Conservation (phyloP, 2,113 vertebrate genomes). For the Tonatia bakeri region DNA sequence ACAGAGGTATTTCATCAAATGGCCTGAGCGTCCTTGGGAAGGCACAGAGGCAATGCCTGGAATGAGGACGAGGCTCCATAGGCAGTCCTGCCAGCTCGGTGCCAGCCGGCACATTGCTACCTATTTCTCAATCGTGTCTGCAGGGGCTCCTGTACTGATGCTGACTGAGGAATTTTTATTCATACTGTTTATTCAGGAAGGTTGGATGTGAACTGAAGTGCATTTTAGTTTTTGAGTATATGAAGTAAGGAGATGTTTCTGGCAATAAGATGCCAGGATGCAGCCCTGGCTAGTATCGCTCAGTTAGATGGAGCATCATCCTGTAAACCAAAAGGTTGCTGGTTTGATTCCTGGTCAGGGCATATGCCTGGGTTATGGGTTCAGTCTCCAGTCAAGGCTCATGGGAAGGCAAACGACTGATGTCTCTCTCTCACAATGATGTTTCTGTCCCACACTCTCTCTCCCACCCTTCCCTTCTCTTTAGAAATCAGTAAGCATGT, state of each 20-base stretch:
- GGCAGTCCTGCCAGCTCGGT: slow-evolving; percentile 65
- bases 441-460: too few species aligned
- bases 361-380: too few species aligned
- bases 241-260: not conserved
- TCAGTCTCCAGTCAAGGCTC: too few species aligned
- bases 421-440: too few species aligned
- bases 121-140: slow-evolving; percentile 71
- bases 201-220: slow-evolving; percentile 38
- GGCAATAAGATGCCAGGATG: not conserved
- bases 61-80: slow-evolving; percentile 20
- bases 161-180: slow-evolving; percentile 60
- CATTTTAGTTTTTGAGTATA: slow-evolving; percentile 60
- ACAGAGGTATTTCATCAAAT: slow-evolving; percentile 54
- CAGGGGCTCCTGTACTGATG: slow-evolving; percentile 52
- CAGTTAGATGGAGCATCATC: too few species aligned
- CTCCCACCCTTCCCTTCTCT: too few species aligned
- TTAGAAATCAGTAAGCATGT: too few species aligned
- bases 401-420: too few species aligned
- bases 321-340: too few species aligned
- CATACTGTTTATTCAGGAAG: slow-evolving; percentile 63
- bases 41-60: slow-evolving; percentile 60
- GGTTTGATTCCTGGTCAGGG: too few species aligned
- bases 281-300: too few species aligned
- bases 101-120: slow-evolving; percentile 57
- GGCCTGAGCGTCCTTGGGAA: slow-evolving; percentile 52